Evolutionary conservation across 92 coral and sea anemone species (phyloP).

Genomic region (Palythoa heliodiscus): DNA sequence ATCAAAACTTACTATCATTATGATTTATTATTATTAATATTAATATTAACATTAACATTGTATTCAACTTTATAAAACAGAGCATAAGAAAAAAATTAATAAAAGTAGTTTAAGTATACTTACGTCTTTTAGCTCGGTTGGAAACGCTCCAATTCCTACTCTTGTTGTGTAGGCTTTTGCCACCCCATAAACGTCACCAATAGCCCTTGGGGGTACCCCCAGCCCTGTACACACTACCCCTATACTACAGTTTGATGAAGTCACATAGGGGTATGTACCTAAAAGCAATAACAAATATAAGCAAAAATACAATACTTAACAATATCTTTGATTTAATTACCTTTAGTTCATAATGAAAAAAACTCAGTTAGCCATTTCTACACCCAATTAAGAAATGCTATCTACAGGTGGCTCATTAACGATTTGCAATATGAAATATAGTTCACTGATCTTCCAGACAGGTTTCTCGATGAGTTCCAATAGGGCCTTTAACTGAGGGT

Average conservation of each 20-base stretch:
- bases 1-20: not conserved
- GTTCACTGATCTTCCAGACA: too few species aligned
- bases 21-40: too few species aligned
- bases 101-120: conserved; percentile 5
- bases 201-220: conserved; percentile 92
- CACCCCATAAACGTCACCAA: conserved; percentile 90
- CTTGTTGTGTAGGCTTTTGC: conserved; percentile 97
- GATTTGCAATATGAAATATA: too few species aligned
- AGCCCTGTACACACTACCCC: conserved; percentile 99
- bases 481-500: too few species aligned
- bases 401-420: too few species aligned
- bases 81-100: not conserved
- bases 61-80: not conserved
- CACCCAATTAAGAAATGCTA: not conserved
- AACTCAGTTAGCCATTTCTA: not conserved
- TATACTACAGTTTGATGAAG: conserved; percentile 92
- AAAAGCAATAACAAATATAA: not conserved
- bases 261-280: conserved; percentile 98
- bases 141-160: conserved; percentile 94
- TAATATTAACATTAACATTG: too few species aligned
- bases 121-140: conserved; percentile 89
- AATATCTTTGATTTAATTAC: too few species aligned
- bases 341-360: not conserved
- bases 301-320: too few species aligned
- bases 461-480: too few species aligned